Percentiles rank a stretch among this genome's conserved stretches.
These are phyloP conservation scores for Dromiciops gliroides DNA, from an alignment of 2,113 vertebrate genomes.

Conservation along the genomic window DNA sequence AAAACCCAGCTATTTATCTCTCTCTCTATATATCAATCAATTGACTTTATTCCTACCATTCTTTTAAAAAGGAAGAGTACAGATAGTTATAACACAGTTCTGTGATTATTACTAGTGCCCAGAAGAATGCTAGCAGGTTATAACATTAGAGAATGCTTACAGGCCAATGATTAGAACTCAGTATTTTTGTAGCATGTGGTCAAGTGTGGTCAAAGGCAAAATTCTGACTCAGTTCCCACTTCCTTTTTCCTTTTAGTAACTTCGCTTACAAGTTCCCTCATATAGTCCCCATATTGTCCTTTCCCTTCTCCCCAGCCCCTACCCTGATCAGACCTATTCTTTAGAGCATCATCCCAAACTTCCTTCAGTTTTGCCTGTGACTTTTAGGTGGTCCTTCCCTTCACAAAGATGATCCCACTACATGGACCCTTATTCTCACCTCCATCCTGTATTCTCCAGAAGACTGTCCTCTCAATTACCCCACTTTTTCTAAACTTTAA, in stretches of 20 bases:
- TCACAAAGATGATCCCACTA: not conserved
- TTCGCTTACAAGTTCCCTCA: not conserved
- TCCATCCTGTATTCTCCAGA: not conserved
- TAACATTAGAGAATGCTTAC: not conserved
- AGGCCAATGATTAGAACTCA: not conserved
- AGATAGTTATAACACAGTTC: not conserved
- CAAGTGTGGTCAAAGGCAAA: not conserved
- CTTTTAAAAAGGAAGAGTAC: not conserved
- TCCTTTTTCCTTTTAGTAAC: not conserved
- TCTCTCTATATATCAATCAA: not conserved
- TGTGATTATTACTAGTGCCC: not conserved
- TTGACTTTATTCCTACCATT: not conserved
- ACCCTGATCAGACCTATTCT: not conserved
- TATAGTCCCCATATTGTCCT: not conserved
- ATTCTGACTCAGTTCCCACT: not conserved
- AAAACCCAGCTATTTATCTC: too few species aligned
- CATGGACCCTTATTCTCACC: not conserved
- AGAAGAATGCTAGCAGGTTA: not conserved
- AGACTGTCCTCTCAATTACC: not conserved
- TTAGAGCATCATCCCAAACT: not conserved
- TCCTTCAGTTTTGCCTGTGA: not conserved
- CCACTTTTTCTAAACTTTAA: not conserved
- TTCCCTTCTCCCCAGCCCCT: not conserved
- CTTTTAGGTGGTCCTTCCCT: not conserved
- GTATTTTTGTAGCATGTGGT: not conserved